phyloP scores from a whole-genome alignment of 2,888 invertebrate genomes.

The Ophioninae sp. region DNA sequence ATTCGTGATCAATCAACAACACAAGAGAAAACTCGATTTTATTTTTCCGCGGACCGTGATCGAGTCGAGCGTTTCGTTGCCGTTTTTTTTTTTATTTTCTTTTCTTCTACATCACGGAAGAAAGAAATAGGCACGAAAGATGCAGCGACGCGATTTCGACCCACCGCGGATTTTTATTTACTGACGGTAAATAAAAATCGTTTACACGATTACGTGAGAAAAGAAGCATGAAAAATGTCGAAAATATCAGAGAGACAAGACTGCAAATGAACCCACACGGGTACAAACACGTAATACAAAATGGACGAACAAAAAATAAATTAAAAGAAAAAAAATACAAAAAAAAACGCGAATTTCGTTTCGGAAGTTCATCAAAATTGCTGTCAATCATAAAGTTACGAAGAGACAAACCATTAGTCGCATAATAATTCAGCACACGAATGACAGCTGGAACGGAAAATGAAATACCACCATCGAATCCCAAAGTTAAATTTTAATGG shows the following conservation, averaged over 20 bases:
- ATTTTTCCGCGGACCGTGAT: constrained; percentile 41
- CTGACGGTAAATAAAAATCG: constrained; percentile 18
- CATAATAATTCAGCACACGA: neutral
- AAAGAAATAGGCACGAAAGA: constrained; percentile 3
- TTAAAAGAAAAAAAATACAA: neutral
- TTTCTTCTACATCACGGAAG: neutral
- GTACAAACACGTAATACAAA: neutral
- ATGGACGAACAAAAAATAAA: neutral
- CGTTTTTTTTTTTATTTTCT: neutral
- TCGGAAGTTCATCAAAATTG: neutral
- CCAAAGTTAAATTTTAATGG: constrained; percentile 12
- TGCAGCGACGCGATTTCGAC: constrained; percentile 47
- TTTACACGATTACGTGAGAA: constrained; percentile 21
- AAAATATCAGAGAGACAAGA: neutral
- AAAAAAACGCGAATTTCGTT: constrained; percentile 3
- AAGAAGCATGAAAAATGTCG: constrained; percentile 25
- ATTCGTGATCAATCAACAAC: constrained; percentile 27
- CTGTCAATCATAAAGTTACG: neutral
- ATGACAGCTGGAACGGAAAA: constrained; percentile 5
- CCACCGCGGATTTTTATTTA: constrained; percentile 41
- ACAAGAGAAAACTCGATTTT: constrained; percentile 19
- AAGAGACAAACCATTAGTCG: neutral
- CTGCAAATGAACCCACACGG: neutral
- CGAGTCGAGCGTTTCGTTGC: constrained; percentile 29
- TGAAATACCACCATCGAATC: constrained; percentile 22